phyloP scores from a whole-genome alignment of 2,113 vertebrate species.

The Balaeniceps rex region DNA sequence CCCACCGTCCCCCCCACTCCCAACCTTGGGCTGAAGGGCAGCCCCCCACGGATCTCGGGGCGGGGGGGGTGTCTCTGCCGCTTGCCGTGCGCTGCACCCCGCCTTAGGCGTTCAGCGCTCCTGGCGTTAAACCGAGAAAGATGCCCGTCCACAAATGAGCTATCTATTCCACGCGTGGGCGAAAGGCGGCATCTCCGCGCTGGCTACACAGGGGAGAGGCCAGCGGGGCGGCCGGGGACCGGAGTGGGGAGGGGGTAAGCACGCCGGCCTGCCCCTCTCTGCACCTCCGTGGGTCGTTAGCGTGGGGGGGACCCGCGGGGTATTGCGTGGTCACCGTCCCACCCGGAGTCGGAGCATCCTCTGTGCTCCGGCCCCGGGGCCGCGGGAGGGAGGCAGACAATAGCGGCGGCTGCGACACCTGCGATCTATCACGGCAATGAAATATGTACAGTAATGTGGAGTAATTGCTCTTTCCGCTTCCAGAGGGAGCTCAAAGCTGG shows the following conservation, averaged over 20 bases:
- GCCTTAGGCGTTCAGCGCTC: not conserved
- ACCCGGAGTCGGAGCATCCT: not conserved
- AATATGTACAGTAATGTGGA: slow-evolving; percentile 29
- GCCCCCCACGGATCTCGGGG: too few species aligned
- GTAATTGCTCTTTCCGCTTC: slow-evolving; percentile 62
- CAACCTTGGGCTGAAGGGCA: not conserved
- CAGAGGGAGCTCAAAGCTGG: slow-evolving; percentile 62
- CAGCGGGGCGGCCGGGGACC: not conserved
- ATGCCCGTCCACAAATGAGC: not conserved
- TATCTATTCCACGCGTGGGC: not conserved
- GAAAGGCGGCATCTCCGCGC: not conserved
- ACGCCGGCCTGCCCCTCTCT: rapidly evolving
- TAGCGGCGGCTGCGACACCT: slow-evolving; percentile 54
- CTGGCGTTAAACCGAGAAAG: not conserved
- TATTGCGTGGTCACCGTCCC: not conserved
- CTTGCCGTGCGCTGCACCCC: not conserved
- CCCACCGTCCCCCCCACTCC: too few species aligned
- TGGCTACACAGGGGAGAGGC: not conserved
- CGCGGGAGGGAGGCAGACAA: not conserved
- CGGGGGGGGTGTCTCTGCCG: not conserved
- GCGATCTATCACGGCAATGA: slow-evolving; percentile 20
- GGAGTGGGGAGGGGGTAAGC: too few species aligned
- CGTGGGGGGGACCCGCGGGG: rapidly evolving
- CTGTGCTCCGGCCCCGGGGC: not conserved
- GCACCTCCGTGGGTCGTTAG: not conserved